These are phyloP conservation scores for Noctua pronuba DNA, from an alignment of 2,888 invertebrate species.

Conservation along the genomic window DNA sequence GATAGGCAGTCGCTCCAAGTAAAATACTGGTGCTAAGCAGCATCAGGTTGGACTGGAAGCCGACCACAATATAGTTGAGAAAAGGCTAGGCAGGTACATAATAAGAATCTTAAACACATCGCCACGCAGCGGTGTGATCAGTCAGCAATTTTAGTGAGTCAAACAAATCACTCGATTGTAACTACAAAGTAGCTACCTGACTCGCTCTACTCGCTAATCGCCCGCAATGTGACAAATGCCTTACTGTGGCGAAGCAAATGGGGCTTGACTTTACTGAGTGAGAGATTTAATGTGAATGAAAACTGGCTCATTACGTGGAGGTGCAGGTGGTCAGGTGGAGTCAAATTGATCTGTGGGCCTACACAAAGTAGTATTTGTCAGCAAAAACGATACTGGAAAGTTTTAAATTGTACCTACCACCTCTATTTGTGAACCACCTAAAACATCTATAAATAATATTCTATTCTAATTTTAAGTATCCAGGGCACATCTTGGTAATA, in stretches of 20 bases:
- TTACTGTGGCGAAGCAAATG: conserved; percentile 14
- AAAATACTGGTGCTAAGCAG: background rate
- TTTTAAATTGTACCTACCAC: background rate
- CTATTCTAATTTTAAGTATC: background rate
- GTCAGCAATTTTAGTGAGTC: background rate
- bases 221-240: background rate
- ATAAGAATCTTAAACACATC: background rate
- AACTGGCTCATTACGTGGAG: background rate
- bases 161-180: background rate
- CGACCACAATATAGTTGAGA: background rate
- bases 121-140: too few relatives aligned
- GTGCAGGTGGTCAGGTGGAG: background rate
- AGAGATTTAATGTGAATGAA: conserved; percentile 15
- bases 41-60: background rate
- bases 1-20: background rate
- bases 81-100: background rate
- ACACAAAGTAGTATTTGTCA: background rate
- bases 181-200: background rate
- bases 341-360: background rate
- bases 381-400: background rate
- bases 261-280: background rate
- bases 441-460: background rate
- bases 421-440: background rate
- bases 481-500: background rate
- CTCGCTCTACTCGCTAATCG: background rate